Conservation (phyloP, 2,797 vertebrate genomes). For the Mormyrops attenuatus region DNA sequence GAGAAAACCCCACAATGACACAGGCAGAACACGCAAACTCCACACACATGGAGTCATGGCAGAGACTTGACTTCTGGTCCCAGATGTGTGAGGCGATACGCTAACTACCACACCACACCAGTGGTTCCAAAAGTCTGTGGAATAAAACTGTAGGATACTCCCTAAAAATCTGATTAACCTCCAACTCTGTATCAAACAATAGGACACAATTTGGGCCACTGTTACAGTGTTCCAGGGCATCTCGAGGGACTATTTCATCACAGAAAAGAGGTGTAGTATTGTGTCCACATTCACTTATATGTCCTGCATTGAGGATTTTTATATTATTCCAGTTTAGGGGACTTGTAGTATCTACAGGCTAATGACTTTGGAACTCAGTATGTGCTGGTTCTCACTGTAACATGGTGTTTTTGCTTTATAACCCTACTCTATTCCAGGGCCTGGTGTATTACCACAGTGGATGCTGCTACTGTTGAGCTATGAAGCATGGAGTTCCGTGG, state of each 20-base stretch:
- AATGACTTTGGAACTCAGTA: neutral
- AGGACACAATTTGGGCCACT: neutral
- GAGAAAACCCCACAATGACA: neutral
- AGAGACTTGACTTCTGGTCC: neutral
- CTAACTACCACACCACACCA: neutral
- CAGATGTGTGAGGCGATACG: too few species aligned
- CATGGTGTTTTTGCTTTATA: neutral
- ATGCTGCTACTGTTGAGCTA: neutral
- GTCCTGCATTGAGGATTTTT: neutral
- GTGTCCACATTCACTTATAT: slow-evolving; percentile 15
- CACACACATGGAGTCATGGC: neutral
- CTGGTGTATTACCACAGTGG: neutral
- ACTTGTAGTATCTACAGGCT: neutral
- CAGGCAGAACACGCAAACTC: neutral
- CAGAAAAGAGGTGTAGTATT: neutral
- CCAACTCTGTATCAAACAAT: neutral
- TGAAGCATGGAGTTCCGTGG: neutral
- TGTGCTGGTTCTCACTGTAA: neutral
- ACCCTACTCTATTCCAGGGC: neutral
- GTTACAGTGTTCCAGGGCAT: neutral
- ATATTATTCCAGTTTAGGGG: neutral
- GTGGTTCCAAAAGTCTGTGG: neutral
- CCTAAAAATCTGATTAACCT: neutral
- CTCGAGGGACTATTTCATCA: neutral
- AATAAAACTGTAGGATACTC: neutral